A percentile compares a stretch with the other conserved stretches of the same genome.
phyloP scores from a whole-genome alignment of 1,140 invertebrate genomes.

The Cyrtorhinus lividipennis region DNA sequence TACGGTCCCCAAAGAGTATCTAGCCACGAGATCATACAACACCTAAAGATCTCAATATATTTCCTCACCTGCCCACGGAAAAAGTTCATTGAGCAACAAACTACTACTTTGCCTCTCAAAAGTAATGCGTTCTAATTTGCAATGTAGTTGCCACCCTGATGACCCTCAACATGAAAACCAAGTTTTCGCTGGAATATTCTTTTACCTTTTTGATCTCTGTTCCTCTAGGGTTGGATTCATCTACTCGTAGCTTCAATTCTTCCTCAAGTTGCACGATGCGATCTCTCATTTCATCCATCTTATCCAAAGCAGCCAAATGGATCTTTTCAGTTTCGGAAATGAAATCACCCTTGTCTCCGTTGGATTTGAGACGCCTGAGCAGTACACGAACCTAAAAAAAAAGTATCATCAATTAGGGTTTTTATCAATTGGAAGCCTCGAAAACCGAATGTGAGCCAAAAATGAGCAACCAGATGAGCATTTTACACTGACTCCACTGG shows the following conservation, averaged over 20 bases:
- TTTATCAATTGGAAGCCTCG: too few species aligned
- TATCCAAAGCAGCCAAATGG: slow-evolving; percentile 1
- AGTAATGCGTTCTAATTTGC: too few species aligned
- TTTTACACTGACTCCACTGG: too few species aligned
- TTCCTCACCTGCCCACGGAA: background rate
- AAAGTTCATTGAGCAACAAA: background rate
- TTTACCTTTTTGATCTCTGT: background rate
- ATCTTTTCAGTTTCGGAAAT: slow-evolving; percentile 3
- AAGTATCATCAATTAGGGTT: too few species aligned
- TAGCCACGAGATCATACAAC: too few species aligned
- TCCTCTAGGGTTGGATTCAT: background rate
- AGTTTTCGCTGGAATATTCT: background rate
- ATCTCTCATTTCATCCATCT: background rate
- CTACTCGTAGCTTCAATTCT: background rate
- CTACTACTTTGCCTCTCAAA: background rate
- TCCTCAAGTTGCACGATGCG: slow-evolving; percentile 4
- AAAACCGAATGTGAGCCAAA: too few species aligned
- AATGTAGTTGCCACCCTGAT: background rate
- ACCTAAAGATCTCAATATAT: too few species aligned
- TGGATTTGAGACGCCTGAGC: background rate
- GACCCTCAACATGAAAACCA: too few species aligned
- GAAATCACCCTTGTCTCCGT: background rate
- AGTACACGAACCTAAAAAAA: background rate
- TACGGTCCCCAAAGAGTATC: too few species aligned
- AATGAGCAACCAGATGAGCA: too few species aligned